Evolutionary conservation across 2,113 vertebrate species (phyloP).

Genomic region (Limanda limanda): DNA sequence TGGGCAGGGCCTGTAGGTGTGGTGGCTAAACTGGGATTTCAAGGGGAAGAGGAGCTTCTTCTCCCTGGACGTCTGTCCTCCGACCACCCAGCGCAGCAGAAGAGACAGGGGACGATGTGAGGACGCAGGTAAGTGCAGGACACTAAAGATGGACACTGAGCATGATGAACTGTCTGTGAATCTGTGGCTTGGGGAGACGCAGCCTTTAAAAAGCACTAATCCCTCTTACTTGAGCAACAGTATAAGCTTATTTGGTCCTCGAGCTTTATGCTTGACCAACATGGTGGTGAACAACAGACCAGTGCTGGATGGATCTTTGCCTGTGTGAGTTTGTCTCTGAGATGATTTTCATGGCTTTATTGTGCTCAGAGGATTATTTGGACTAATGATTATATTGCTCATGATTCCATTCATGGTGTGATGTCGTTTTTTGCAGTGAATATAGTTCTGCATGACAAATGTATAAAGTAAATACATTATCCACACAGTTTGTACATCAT

Average conservation of each 20-base stretch:
- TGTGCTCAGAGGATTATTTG: no score
- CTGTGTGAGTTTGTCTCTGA: not conserved
- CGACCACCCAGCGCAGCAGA: not conserved
- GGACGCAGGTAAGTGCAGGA: constrained; percentile 45
- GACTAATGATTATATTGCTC: not conserved
- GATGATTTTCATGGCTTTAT: no score
- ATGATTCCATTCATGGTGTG: not conserved
- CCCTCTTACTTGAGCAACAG: constrained; percentile 45
- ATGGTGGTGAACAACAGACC: constrained; percentile 14
- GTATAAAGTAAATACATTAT: no score
- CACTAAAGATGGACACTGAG: not conserved
- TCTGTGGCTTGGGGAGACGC: not conserved
- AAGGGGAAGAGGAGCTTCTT: constrained; percentile 1
- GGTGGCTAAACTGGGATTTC: constrained; percentile 73
- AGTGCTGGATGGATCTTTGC: not conserved
- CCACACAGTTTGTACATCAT: no score
- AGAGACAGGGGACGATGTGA: constrained; percentile 21
- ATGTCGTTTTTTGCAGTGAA: not conserved
- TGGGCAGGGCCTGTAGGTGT: constrained; percentile 74
- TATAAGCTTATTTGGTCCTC: constrained; percentile 67
- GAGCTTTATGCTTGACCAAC: constrained; percentile 35
- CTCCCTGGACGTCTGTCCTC: constrained; percentile 8
- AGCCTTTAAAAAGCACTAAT: constrained; percentile 60
- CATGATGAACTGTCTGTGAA: not conserved
- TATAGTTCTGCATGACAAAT: no score